Percentiles rank a stretch among this genome's conserved stretches.
Evolutionary conservation across 1,140 invertebrate genomes (phyloP).

Genomic region (Eupristina koningsbergeri): DNA sequence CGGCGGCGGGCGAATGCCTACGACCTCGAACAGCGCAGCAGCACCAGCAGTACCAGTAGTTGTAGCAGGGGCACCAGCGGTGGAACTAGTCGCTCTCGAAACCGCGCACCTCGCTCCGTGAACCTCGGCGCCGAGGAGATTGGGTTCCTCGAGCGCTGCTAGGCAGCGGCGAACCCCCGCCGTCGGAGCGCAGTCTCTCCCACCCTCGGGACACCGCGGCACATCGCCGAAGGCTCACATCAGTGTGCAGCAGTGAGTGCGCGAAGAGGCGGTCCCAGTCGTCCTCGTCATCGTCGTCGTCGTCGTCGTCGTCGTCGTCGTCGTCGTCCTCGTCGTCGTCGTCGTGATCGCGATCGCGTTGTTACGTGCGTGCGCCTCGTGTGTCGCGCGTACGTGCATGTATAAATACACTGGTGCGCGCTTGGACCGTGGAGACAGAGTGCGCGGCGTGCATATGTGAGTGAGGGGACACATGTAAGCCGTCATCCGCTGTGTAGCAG

Average conservation of each 20-base stretch:
- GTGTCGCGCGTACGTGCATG: neutral
- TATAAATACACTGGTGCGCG: neutral
- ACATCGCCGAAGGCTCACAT: neutral
- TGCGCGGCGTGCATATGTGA: no score
- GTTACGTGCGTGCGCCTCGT: slow-evolving; percentile 24
- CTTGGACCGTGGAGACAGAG: no score
- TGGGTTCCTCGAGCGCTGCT: neutral
- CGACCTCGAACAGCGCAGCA: slow-evolving; percentile 33
- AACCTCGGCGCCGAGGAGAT: slow-evolving; percentile 13
- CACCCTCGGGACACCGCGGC: neutral
- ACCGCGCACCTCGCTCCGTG: neutral
- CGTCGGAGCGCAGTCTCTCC: neutral
- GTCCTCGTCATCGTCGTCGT: no score
- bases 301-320: no score
- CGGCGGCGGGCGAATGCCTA: slow-evolving; percentile 39
- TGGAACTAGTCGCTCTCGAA: neutral
- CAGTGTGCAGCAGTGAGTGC: slow-evolving; percentile 27
- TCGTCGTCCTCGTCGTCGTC: no score
- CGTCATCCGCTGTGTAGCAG: neutral
- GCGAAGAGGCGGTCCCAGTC: no score
- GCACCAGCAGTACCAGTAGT: neutral
- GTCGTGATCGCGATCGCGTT: no score
- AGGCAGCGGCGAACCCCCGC: neutral
- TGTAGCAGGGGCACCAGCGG: neutral
- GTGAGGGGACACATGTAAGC: no score